phyloP scores from a whole-genome alignment of 1,140 invertebrate species.

The Aphaenogaster rudis region DNA sequence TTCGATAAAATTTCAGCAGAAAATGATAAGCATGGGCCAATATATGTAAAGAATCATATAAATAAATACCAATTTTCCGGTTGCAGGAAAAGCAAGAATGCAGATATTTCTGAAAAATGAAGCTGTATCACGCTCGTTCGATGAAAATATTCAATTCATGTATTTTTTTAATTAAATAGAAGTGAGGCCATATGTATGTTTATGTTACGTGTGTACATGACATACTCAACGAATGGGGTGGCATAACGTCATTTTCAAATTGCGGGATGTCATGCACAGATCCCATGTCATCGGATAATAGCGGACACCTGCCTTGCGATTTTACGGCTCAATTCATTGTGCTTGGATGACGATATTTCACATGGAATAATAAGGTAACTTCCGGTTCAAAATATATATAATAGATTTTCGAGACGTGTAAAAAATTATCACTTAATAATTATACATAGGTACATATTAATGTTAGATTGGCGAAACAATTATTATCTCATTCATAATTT shows the following conservation, averaged over 20 bases:
- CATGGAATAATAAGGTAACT: constrained; percentile 34
- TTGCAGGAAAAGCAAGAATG: constrained; percentile 10
- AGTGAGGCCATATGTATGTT: constrained; percentile 17
- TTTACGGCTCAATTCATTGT: constrained; percentile 39
- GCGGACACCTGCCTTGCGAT: constrained; percentile 36
- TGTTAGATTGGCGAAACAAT: background rate
- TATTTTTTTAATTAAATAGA: constrained; percentile 53
- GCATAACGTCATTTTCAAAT: constrained; percentile 61
- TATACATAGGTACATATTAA: background rate
- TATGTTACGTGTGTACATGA: constrained; percentile 55
- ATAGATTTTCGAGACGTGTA: background rate
- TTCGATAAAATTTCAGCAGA: background rate
- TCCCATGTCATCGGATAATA: constrained; percentile 59
- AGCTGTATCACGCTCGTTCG: background rate
- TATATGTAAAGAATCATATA: constrained; percentile 5
- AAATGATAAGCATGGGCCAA: constrained; percentile 8
- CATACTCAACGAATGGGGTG: constrained; percentile 37
- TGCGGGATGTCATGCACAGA: constrained; percentile 51
- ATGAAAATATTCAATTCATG: constrained; percentile 27
- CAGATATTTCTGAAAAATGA: constrained; percentile 48
- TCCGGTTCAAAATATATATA: constrained; percentile 8
- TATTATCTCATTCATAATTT: background rate
- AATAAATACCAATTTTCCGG: constrained; percentile 46
- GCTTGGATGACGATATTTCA: constrained; percentile 38
- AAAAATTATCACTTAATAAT: background rate